Evolutionary conservation across 2,888 invertebrate species (phyloP).

Genomic region (Hyposoter dolosus): DNA sequence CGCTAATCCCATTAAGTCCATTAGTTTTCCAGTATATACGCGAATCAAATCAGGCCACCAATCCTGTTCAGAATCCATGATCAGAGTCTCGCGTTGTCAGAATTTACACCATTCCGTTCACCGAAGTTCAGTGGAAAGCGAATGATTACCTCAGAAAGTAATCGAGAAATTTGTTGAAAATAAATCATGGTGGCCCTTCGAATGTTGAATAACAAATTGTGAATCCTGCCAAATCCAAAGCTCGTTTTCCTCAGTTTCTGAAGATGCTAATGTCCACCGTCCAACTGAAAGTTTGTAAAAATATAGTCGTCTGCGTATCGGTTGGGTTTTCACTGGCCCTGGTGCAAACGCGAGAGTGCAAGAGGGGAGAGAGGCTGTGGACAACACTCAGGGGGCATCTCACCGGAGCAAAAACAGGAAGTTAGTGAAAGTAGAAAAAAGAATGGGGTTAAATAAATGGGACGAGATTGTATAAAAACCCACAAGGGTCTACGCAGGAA

Average conservation of each 20-base stretch:
- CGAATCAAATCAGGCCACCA: conserved; percentile 29
- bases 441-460: not conserved
- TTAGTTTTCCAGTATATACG: conserved; percentile 48
- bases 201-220: not conserved
- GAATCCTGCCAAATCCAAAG: not conserved
- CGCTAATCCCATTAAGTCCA: conserved; percentile 40
- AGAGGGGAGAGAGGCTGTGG: not conserved
- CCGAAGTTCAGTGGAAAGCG: conserved; percentile 23
- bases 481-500: not conserved
- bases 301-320: not conserved
- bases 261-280: too few relatives aligned
- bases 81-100: conserved; percentile 19
- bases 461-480: not conserved
- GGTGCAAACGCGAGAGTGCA: not conserved
- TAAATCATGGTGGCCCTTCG: not conserved
- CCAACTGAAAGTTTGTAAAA: not conserved
- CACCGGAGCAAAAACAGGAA: not conserved
- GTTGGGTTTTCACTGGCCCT: not conserved
- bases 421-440: not conserved
- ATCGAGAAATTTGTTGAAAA: conserved; percentile 8
- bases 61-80: conserved; percentile 47
- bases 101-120: conserved; percentile 3
- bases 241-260: not conserved
- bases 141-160: conserved; percentile 8
- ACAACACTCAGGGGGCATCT: not conserved